Conservation (phyloP, 2,797 vertebrate species). For the Acanthornis magna region DNA sequence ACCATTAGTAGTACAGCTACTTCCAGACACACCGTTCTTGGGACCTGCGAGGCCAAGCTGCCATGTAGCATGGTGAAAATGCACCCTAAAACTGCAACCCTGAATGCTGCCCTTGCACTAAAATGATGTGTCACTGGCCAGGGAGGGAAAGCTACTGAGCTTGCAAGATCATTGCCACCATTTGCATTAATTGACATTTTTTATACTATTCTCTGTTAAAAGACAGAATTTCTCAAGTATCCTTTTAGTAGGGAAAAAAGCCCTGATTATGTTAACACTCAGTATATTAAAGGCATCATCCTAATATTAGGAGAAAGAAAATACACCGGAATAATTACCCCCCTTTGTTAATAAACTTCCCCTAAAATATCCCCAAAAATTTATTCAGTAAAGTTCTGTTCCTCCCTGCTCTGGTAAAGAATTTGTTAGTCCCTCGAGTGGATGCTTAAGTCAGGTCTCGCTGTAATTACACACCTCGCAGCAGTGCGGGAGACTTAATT, state of each 20-base stretch:
- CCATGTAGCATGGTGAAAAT: neutral
- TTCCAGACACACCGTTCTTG: rapidly evolving
- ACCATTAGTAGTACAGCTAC: rapidly evolving
- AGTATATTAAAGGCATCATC: neutral
- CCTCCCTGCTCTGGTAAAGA: neutral
- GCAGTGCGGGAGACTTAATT: conserved; percentile 58
- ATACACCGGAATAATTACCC: neutral
- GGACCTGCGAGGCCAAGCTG: neutral
- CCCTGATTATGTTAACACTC: neutral
- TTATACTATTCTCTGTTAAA: neutral
- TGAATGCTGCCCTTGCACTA: neutral
- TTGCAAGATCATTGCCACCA: neutral
- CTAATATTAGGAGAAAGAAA: neutral
- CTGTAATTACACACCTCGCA: conserved; percentile 64
- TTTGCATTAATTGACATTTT: neutral
- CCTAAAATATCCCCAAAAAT: neutral
- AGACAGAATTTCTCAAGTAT: neutral
- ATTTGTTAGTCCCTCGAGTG: conserved; percentile 21
- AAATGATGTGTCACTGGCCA: neutral
- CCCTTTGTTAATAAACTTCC: neutral
- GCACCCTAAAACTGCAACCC: neutral
- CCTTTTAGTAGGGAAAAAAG: neutral
- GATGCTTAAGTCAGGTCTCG: conserved; percentile 46
- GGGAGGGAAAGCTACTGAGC: neutral
- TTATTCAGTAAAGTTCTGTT: neutral